Conservation (phyloP, 2,888 invertebrate species). For the Coleophora deauratella region DNA sequence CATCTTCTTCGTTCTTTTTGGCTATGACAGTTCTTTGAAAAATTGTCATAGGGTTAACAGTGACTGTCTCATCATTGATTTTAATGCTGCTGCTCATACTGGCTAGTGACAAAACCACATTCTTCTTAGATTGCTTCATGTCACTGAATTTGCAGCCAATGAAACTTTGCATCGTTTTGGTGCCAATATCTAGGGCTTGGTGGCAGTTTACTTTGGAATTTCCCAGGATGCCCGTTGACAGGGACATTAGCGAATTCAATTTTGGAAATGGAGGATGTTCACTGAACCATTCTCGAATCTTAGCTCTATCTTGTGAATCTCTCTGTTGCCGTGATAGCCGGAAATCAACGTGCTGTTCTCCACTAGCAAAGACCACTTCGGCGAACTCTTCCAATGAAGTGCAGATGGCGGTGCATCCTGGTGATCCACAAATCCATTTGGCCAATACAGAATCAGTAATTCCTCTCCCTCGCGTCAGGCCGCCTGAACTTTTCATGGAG, state of each 20-base stretch:
- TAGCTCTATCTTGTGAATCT: not conserved
- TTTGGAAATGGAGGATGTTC: constrained; percentile 2
- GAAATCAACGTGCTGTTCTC: constrained; percentile 1
- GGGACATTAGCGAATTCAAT: not conserved
- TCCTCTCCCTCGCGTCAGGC: constrained; percentile 13
- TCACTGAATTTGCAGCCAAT: not conserved
- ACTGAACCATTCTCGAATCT: constrained; percentile 2
- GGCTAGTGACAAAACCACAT: not conserved
- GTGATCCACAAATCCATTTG: not conserved
- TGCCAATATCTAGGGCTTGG: not conserved
- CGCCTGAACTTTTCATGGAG: constrained; percentile 20
- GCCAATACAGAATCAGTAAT: constrained; percentile 1
- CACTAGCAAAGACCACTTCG: no score
- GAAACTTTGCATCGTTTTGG: not conserved
- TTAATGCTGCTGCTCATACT: not conserved
- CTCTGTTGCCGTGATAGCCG: not conserved
- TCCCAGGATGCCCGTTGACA: constrained; percentile 3
- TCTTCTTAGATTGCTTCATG: not conserved
- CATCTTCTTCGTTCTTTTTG: constrained; percentile 2
- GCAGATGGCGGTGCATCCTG: not conserved
- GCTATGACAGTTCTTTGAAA: constrained; percentile 1
- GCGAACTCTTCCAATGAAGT: not conserved
- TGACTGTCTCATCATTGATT: not conserved
- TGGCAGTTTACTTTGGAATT: not conserved
- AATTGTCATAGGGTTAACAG: constrained; percentile 1